A percentile compares a stretch with the other conserved stretches of the same genome.
phyloP scores from a whole-genome alignment of 2,113 vertebrate species.

The Scopus umbretta region DNA sequence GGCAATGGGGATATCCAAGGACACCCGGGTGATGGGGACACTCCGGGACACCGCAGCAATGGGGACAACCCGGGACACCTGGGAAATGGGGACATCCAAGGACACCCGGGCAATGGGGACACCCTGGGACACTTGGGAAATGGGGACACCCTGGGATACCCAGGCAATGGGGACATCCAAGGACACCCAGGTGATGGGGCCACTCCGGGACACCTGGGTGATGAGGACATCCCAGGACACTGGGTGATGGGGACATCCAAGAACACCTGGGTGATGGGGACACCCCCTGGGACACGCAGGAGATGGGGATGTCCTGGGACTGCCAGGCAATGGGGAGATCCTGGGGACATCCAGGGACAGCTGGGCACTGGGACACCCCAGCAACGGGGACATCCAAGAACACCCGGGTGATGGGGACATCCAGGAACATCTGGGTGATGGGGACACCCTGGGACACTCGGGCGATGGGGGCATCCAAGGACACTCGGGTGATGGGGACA shows the following conservation, averaged over 20 bases:
- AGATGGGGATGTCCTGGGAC: neutral
- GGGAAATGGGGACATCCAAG: neutral
- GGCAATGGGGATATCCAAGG: fast-evolving
- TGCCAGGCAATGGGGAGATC: neutral
- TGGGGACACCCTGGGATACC: neutral
- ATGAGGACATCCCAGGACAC: neutral
- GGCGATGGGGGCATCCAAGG: neutral
- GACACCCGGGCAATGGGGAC: neutral
- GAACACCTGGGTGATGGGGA: too few species aligned
- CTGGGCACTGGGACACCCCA: too few species aligned
- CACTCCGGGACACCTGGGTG: neutral
- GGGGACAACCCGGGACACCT: fast-evolving
- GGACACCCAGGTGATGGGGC: fast-evolving
- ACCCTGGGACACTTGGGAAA: fast-evolving
- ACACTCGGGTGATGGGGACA: too few species aligned
- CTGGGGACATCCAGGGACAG: too few species aligned
- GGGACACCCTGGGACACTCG: too few species aligned
- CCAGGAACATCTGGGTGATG: neutral
- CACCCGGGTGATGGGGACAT: neutral
- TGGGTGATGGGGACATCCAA: neutral
- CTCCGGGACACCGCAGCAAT: fast-evolving
- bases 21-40: neutral
- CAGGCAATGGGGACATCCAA: fast-evolving
- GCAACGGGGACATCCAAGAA: neutral
- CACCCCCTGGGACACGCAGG: too few species aligned